Base-by-base conservation (phyloP, 1,140 invertebrate genomes). In the Gonatopus flavifemur region DNA sequence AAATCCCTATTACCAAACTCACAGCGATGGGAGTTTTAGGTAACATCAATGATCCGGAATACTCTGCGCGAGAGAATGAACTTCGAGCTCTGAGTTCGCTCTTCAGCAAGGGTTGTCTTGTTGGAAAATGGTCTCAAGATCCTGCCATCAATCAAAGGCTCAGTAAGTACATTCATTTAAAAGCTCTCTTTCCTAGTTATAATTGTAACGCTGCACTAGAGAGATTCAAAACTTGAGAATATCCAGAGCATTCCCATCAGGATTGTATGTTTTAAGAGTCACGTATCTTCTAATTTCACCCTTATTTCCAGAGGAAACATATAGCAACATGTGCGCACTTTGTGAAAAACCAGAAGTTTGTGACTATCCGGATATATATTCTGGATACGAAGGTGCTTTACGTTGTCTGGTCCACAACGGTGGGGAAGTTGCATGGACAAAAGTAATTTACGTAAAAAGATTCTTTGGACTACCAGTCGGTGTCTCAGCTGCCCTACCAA, bases 391-490 rank as follows among this genome's bases (percentile, higher is more conserved):
- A 36, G 92, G 93, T 0, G 88, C 90, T 3, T 79, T 94, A 15
- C 77, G 86, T 12, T 96, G 93, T 74, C 65, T 96, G 31, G 83
- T 86, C 7, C 84, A 89, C 47, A 86, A 88, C 31, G 83, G 83
- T 1, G 92, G 90, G 1, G 83, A 94, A 48, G 83, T 94, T 1
- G 91, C 91, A 3, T 94, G 91, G 75, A 88, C 90, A 2, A 90
- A 91, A 70, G 84, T 92, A 46, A 86, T 89, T 49, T 90, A 81
- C 45, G 86, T 93, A 1, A 81, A 84, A 49, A 84, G 86, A 62
- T 89, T 89, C 76, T 89, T 90, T 67, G 84, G 84, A 3, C 78
- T 83, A 45, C 87, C 78, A 67, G 84, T 83, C 37, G 82, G 82
- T 12, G 79, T 73, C 3, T 76, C 67, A 0, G 75, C 79, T 16